Evolutionary conservation across 2,888 invertebrate genomes (phyloP).

Genomic region (Pardosa pseudoannulata): DNA sequence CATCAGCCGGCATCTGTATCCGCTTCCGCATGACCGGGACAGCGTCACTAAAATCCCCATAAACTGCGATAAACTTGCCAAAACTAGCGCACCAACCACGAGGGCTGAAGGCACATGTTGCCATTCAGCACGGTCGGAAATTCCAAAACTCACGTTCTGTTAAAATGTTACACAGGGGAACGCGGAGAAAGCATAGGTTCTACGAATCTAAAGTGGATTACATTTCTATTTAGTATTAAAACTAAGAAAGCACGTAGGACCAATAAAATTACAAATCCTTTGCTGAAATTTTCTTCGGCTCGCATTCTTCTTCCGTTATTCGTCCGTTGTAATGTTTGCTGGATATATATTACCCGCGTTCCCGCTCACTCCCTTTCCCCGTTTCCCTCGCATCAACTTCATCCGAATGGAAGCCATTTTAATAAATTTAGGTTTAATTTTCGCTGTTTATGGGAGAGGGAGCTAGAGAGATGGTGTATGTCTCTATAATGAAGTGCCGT

Average conservation of each 20-base stretch:
- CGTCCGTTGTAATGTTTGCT: background rate
- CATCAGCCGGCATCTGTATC: too few species aligned
- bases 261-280: slow-evolving; percentile 58
- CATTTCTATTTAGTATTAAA: slow-evolving; percentile 67
- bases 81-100: background rate
- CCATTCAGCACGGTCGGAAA: slow-evolving; percentile 19
- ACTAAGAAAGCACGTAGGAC: slow-evolving; percentile 63
- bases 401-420: slow-evolving; percentile 14
- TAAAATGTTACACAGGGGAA: slow-evolving; percentile 57
- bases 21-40: background rate
- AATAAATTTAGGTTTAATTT: slow-evolving; percentile 35
- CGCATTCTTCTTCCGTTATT: slow-evolving; percentile 22
- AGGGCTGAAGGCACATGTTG: slow-evolving; percentile 36
- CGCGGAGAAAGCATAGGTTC: slow-evolving; percentile 34
- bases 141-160: slow-evolving; percentile 39
- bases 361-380: too few species aligned
- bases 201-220: slow-evolving; percentile 65
- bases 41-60: background rate
- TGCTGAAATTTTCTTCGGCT: slow-evolving; percentile 32
- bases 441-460: slow-evolving; percentile 14
- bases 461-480: too few species aligned
- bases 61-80: slow-evolving; percentile 9
- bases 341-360: background rate
- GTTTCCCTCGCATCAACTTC: too few species aligned
- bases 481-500: too few species aligned